phyloP scores from a whole-genome alignment of 2,797 vertebrate species.

The Erithacus rubecula region DNA sequence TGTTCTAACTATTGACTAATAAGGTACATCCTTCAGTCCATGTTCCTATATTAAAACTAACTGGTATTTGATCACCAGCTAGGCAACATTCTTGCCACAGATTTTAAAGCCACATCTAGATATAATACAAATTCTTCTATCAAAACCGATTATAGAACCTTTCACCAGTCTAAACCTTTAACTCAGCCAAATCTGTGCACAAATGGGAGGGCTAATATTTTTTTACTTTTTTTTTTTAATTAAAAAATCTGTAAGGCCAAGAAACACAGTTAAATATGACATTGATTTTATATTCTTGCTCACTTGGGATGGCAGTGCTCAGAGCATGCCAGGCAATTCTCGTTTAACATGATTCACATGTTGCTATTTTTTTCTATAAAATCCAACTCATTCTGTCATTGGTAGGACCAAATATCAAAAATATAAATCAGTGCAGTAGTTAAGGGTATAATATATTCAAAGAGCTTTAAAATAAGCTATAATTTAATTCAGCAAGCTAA shows the following conservation, averaged over 20 bases:
- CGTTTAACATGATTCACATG: neutral
- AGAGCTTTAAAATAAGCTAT: neutral
- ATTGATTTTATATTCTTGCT: neutral
- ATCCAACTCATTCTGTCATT: neutral
- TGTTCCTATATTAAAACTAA: neutral
- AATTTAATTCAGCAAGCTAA: neutral
- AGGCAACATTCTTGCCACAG: neutral
- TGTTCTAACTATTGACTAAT: neutral
- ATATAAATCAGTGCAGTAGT: neutral
- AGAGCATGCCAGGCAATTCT: neutral
- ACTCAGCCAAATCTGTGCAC: neutral
- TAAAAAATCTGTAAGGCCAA: neutral
- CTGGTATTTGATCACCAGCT: neutral
- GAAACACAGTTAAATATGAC: neutral
- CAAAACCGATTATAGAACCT: neutral
- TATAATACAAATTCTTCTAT: neutral
- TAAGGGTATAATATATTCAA: neutral
- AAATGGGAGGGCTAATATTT: accelerated
- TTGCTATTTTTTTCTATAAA: neutral
- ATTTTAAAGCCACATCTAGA: neutral
- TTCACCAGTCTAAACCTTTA: neutral
- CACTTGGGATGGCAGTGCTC: neutral
- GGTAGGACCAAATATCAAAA: neutral
- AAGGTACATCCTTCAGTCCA: neutral
- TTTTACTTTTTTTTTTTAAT: neutral